Base-by-base conservation (phyloP, 2,113 vertebrate genomes). In the Setophaga coronata region DNA sequence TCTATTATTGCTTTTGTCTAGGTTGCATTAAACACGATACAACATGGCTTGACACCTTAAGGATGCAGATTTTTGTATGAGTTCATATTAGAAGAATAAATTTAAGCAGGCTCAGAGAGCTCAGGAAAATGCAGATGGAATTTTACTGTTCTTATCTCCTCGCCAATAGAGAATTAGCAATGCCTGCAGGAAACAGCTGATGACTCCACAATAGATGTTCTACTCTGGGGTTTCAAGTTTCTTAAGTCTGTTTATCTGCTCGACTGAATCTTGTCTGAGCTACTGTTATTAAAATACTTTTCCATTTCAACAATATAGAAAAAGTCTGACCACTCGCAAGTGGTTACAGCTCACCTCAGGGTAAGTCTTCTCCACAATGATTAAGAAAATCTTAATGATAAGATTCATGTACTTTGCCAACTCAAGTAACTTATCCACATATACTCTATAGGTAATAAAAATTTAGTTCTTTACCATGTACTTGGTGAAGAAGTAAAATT, bases 161-260 rank as follows among this genome's bases (percentile, higher is more conserved):
- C 62, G 74, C 82, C 92, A 88, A 53, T 0, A 34, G 7, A 38
- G 69, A 92, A 90, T 95, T 80, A 92, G 60, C 38, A 70, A 36
- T 11, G 42, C 29, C 71, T 80, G 24, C 45, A 90, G 62, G 69
- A 93, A 82, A 54, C 62, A 93, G 85, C 64, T 86, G 90, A 80
- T 72, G 54, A 40, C 33, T 82, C 79, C 26, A 28, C 33, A 54
- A 12, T 2, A 80, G 54, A 80, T 62, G 14, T 24, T 86, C 47
- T 43, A 2, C 47, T 58, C 29, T 3, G 12, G 8, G n/a, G 48
- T 64, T 93, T 96, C 60, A 77, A 60, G 50, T 89, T 94, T 72
- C 72, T 38, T 18, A 54, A 34, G 36, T 62, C 67, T 81, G 54
- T n/a, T 83, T 5, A 72, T 58, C n/a, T 60, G 57, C 43, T 88